These are phyloP conservation scores for Herpetotheres cachinnans DNA, from an alignment of 2,113 vertebrate species.

Conservation along the genomic window DNA sequence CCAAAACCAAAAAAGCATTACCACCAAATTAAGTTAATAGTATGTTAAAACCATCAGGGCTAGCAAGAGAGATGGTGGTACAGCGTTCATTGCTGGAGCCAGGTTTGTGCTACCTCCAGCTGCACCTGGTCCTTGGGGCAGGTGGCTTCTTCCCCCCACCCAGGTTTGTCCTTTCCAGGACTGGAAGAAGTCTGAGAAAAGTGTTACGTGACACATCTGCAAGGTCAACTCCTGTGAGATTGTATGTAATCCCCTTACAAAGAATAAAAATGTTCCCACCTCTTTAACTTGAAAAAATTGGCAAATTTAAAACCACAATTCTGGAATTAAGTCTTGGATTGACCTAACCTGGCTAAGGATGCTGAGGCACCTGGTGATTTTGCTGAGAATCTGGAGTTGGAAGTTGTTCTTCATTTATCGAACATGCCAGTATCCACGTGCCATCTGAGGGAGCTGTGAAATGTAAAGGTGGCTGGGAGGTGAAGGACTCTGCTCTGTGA, in stretches of 20 bases:
- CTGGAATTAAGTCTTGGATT: background rate
- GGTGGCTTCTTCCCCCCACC: background rate
- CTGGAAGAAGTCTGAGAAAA: background rate
- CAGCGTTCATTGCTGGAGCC: background rate
- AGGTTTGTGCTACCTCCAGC: background rate
- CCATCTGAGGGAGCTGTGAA: background rate
- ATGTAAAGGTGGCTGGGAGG: background rate
- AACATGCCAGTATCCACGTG: too few relatives aligned
- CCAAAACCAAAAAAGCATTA: background rate
- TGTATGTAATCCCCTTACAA: background rate
- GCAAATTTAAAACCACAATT: background rate
- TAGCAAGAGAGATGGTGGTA: background rate
- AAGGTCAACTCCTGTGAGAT: background rate
- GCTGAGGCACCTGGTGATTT: background rate
- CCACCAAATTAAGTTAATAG: background rate
- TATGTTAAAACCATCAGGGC: background rate
- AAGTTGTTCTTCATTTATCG: background rate
- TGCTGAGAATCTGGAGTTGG: background rate
- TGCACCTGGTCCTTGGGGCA: background rate
- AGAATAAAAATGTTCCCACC: background rate
- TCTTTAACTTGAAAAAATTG: background rate
- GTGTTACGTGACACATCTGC: accelerated
- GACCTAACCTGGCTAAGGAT: background rate
- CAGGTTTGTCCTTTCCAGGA: background rate
- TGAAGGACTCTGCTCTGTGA: background rate